A percentile compares a stretch with the other conserved stretches of the same genome.
phyloP scores from a whole-genome alignment of 2,113 vertebrate genomes.

The Callionymus lyra region DNA sequence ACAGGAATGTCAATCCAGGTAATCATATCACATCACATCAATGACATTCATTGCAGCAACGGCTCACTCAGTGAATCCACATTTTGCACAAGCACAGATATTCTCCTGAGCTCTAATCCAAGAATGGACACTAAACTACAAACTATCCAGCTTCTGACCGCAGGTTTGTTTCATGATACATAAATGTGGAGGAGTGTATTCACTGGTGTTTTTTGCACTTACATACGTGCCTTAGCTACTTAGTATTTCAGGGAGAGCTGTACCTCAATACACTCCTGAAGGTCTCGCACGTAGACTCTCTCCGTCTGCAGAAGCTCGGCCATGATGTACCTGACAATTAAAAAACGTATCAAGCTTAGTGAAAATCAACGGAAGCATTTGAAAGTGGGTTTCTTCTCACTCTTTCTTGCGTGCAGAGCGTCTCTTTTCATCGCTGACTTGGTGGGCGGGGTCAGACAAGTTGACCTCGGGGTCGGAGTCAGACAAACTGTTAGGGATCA shows the following conservation, averaged over 20 bases:
- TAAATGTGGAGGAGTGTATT: too few species aligned
- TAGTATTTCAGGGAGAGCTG: background rate
- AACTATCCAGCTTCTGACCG: too few species aligned
- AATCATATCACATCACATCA: too few species aligned
- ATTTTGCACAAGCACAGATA: too few species aligned
- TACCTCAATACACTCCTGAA: constrained; percentile 97
- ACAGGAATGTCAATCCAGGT: too few species aligned
- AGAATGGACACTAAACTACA: too few species aligned
- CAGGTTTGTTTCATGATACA: too few species aligned
- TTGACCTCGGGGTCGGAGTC: constrained; percentile 94
- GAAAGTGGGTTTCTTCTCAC: constrained; percentile 65
- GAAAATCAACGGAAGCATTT: background rate
- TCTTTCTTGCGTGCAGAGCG: constrained; percentile 95
- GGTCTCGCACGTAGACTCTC: constrained; percentile 89
- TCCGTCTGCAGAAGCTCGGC: constrained; percentile 95
- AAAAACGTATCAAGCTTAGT: background rate
- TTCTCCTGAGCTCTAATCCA: too few species aligned
- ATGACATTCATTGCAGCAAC: too few species aligned
- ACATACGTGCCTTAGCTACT: too few species aligned
- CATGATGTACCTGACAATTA: constrained; percentile 85
- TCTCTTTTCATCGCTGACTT: constrained; percentile 93
- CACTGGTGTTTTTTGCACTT: too few species aligned
- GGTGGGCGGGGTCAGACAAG: constrained; percentile 85
- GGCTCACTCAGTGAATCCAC: too few species aligned
- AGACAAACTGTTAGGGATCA: constrained; percentile 91